These are phyloP conservation scores for Porites rus DNA, from an alignment of 92 coral and sea anemone species.

Conservation along the genomic window DNA sequence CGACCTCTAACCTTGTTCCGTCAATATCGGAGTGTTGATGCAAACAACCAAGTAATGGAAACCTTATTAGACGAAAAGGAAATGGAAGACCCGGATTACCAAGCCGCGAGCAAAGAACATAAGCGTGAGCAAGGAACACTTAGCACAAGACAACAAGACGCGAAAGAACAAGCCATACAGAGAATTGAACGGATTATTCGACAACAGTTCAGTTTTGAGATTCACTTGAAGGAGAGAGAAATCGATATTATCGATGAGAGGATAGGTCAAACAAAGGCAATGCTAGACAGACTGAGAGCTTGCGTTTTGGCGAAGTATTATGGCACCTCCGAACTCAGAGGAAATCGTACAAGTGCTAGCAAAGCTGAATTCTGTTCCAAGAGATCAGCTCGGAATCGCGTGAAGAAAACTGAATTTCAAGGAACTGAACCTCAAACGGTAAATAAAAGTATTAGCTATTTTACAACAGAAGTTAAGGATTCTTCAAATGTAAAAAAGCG, in stretches of 20 bases:
- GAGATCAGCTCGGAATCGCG: slow-evolving; percentile 16
- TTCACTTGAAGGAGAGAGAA: slow-evolving; percentile 88
- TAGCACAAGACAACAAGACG: slow-evolving; percentile 84
- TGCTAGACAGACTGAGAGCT: slow-evolving; percentile 92
- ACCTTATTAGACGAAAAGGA: slow-evolving; percentile 30
- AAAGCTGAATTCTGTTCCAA: not conserved
- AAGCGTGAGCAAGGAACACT: slow-evolving; percentile 61
- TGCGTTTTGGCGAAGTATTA: slow-evolving; percentile 95
- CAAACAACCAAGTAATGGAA: slow-evolving; percentile 10
- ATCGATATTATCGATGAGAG: slow-evolving; percentile 81
- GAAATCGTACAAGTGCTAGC: not conserved
- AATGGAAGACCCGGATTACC: slow-evolving; percentile 90
- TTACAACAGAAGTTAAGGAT: not conserved
- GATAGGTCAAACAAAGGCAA: slow-evolving; percentile 74
- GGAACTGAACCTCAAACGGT: not conserved
- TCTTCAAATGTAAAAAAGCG: not conserved
- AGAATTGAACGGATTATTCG: slow-evolving; percentile 83
- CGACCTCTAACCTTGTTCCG: not conserved
- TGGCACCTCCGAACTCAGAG: slow-evolving; percentile 69
- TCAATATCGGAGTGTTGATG: not conserved
- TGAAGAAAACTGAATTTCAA: not conserved
- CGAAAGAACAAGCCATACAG: slow-evolving; percentile 87
- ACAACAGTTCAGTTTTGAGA: slow-evolving; percentile 93
- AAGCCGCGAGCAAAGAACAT: slow-evolving; percentile 53
- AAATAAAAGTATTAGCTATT: not conserved